phyloP scores from a whole-genome alignment of 2,888 invertebrate species.

The Allygus modestus region DNA sequence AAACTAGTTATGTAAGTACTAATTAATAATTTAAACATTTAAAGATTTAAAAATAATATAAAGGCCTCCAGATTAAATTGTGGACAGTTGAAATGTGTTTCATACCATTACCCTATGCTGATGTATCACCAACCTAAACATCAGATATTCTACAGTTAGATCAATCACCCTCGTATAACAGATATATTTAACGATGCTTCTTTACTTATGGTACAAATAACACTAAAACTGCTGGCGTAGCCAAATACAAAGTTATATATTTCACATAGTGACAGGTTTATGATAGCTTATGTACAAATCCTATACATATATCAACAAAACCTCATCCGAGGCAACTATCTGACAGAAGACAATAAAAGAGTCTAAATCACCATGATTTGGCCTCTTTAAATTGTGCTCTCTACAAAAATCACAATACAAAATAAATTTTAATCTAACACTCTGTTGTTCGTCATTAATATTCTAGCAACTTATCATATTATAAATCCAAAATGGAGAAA shows the following conservation, averaged over 20 bases:
- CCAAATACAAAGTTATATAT: conserved; percentile 38
- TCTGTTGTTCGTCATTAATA: conserved; percentile 5
- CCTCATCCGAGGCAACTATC: not conserved
- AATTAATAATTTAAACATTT: not conserved
- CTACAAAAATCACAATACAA: conserved; percentile 36
- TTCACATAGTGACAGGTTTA: conserved; percentile 47
- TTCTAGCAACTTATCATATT: not conserved
- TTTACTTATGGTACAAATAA: conserved; percentile 17
- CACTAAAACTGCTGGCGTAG: conserved; percentile 33
- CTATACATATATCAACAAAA: conserved; percentile 18
- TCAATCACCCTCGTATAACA: conserved; percentile 46
- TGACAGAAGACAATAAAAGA: not conserved
- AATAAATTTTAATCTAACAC: conserved; percentile 5
- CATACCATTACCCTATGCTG: conserved; percentile 55
- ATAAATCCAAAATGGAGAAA: conserved; percentile 3
- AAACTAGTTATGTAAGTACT: not conserved
- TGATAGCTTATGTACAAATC: conserved; percentile 5
- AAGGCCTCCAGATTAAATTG: not conserved
- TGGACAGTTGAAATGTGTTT: not conserved
- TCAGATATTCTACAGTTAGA: conserved; percentile 3
- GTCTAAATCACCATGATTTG: not conserved
- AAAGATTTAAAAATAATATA: not conserved
- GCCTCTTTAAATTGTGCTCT: not conserved
- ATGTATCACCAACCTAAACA: not conserved
- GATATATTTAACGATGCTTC: conserved; percentile 7